Evolutionary conservation across 37 sponge, comb jelly and placozoan species (phyloP).

Genomic region (Trichoplax adhaerens): DNA sequence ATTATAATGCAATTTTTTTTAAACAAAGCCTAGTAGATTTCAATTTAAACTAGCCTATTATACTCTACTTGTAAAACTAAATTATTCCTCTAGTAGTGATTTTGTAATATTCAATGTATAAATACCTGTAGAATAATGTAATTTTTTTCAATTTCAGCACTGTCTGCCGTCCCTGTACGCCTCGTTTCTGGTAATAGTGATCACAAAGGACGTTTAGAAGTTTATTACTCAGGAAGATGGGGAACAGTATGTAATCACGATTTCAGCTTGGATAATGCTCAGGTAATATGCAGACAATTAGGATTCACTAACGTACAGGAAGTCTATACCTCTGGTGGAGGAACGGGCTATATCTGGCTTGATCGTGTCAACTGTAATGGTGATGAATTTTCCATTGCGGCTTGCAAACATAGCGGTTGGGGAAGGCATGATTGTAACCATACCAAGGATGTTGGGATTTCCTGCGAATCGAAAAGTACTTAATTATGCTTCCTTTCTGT

Average conservation of each 20-base stretch:
- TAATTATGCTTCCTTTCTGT: no score
- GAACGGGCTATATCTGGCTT: constrained; percentile 19
- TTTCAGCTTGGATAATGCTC: constrained; percentile 20
- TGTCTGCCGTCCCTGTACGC: no score
- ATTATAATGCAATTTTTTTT: no score
- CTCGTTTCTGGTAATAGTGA: no score
- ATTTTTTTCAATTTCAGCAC: no score
- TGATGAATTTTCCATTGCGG: constrained; percentile 2
- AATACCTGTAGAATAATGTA: no score
- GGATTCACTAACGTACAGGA: constrained; percentile 18
- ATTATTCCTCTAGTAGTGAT: no score
- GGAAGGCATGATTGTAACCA: constrained; percentile 27
- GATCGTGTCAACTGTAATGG: constrained; percentile 15
- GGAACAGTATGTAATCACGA: constrained; percentile 26
- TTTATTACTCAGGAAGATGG: constrained; percentile 29
- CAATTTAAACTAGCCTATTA: no score
- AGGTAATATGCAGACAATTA: constrained; percentile 41
- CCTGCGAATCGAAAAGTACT: constrained; percentile 11
- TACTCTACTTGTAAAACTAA: no score
- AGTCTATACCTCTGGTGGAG: not conserved
- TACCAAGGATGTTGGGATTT: constrained; percentile 29
- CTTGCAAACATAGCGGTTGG: constrained; percentile 9
- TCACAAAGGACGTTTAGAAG: constrained; percentile 28
- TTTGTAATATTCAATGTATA: no score
- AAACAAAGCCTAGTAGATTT: no score